Evolutionary conservation across 2,888 invertebrate species (phyloP).

Genomic region (Lottia scabra): DNA sequence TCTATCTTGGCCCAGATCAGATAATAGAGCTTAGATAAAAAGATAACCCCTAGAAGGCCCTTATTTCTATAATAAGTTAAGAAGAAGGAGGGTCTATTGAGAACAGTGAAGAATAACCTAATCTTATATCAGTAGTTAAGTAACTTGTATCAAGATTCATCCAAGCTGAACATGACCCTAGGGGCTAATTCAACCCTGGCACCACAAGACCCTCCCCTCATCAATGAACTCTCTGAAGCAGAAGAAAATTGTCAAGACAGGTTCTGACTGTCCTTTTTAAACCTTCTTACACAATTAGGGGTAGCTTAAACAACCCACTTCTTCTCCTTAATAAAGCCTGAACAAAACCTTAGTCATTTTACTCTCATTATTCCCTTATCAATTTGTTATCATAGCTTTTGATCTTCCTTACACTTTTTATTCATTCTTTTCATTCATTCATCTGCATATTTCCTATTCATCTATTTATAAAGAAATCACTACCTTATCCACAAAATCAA

Average conservation of each 20-base stretch:
- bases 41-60: neutral
- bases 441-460: too few species aligned
- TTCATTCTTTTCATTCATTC: too few species aligned
- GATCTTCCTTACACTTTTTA: too few species aligned
- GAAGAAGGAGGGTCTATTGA: slow-evolving; percentile 1
- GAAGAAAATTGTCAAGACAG: slow-evolving; percentile 8
- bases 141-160: neutral
- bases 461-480: too few species aligned
- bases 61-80: neutral
- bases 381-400: neutral
- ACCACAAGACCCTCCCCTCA: slow-evolving; percentile 7
- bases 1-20: neutral
- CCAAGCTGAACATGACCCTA: neutral
- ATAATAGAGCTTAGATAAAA: neutral
- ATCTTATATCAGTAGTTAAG: neutral
- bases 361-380: neutral
- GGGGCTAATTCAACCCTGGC: neutral
- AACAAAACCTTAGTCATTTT: neutral
- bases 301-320: neutral
- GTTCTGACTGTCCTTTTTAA: neutral
- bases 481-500: too few species aligned
- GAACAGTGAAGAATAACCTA: neutral
- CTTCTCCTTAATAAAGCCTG: neutral
- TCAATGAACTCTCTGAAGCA: slow-evolving; percentile 13
- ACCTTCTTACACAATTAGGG: neutral